A percentile compares a stretch with the other conserved stretches of the same genome.
Evolutionary conservation across 2,888 invertebrate genomes (phyloP).

Genomic region (Ellobium chinense): DNA sequence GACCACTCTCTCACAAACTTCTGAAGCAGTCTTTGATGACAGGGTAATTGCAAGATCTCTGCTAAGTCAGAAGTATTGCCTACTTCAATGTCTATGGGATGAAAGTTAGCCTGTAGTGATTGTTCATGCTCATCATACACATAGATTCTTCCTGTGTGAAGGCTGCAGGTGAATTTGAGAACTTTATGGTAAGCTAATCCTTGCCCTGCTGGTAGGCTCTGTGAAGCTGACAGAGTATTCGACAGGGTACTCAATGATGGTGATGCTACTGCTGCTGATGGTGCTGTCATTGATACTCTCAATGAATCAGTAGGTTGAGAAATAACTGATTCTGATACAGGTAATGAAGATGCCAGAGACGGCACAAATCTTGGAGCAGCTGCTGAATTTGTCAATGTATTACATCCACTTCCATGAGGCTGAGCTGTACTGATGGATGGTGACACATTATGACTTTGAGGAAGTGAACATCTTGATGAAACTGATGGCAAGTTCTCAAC

Average conservation of each 20-base stretch:
- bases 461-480: too few species aligned
- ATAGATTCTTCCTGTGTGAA: conserved; percentile 71
- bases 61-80: conserved; percentile 68
- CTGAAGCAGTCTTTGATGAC: conserved; percentile 64
- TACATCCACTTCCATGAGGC: too few species aligned
- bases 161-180: conserved; percentile 69
- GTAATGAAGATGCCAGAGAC: too few species aligned
- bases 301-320: too few species aligned
- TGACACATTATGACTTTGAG: too few species aligned
- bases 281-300: neutral
- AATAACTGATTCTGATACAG: too few species aligned
- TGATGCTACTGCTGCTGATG: neutral
- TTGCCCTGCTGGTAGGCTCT: neutral
- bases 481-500: too few species aligned
- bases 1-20: conserved; percentile 75
- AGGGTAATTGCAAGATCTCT: conserved; percentile 63
- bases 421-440: too few species aligned
- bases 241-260: neutral
- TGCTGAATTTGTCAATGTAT: too few species aligned
- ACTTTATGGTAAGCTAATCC: conserved; percentile 5
- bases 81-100: conserved; percentile 73
- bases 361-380: too few species aligned
- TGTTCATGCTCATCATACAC: conserved; percentile 58
- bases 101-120: conserved; percentile 59
- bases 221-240: neutral